Percentiles rank a stretch among this genome's conserved stretches.
These are phyloP conservation scores for Sycophila texana DNA, from an alignment of 2,888 invertebrate genomes.

Conservation along the genomic window DNA sequence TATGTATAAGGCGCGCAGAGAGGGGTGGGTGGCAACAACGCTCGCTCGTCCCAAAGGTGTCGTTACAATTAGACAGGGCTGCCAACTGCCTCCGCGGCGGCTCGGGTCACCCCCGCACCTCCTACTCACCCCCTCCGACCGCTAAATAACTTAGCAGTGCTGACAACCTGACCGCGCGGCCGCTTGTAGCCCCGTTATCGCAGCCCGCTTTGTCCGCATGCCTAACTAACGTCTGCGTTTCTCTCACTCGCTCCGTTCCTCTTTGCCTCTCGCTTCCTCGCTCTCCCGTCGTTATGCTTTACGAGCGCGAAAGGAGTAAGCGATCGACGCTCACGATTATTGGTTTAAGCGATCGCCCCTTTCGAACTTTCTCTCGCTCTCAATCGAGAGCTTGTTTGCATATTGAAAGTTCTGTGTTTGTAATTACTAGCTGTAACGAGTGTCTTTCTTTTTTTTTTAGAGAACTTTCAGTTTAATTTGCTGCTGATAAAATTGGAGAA, in stretches of 20 bases:
- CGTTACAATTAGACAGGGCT: conserved; percentile 74
- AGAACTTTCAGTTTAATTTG: too few relatives aligned
- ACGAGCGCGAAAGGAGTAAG: neutral
- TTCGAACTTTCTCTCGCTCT: neutral
- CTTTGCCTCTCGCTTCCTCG: conserved; percentile 19
- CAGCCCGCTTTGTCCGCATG: conserved; percentile 54
- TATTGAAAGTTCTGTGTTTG: too few relatives aligned
- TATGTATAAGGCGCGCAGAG: neutral
- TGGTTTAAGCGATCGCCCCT: conserved; percentile 1
- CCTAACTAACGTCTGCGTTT: conserved; percentile 54
- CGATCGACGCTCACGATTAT: conserved; percentile 25
- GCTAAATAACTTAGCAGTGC: conserved; percentile 74
- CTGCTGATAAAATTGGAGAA: too few relatives aligned
- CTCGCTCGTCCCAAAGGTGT: conserved; percentile 71
- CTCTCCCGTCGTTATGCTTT: conserved; percentile 12
- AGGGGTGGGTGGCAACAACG: conserved; percentile 52
- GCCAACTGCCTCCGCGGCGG: conserved; percentile 66
- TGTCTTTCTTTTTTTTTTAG: too few relatives aligned
- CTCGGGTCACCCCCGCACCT: neutral
- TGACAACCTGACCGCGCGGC: conserved; percentile 72
- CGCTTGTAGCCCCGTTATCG: conserved; percentile 45
- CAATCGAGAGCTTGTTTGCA: neutral
- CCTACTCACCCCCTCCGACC: conserved; percentile 65
- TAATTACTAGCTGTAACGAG: too few relatives aligned
- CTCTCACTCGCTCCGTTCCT: conserved; percentile 14